Base-by-base conservation (phyloP, 2,888 invertebrate species). In the Anaspis maculata region DNA sequence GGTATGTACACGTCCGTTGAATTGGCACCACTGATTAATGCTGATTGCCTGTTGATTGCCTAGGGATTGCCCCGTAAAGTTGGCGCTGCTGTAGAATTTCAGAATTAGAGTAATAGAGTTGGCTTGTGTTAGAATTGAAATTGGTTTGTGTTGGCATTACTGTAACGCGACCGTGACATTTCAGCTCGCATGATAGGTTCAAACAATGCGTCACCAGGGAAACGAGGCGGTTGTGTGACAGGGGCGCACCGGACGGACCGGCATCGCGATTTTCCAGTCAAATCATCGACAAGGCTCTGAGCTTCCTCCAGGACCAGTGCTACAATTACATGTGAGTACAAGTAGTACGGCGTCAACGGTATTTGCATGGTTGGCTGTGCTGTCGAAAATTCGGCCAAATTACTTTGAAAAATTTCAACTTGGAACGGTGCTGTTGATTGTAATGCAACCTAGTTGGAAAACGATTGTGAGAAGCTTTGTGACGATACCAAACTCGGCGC, bases 241-340 rank as follows among this genome's bases (percentile, higher is more conserved):
- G 62, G 10, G 68, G 68, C 16, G 49, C 60, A 11, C 47, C 59
- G 5, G 61, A 66, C 26, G 71, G 70, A 2, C 64, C 70, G n/a
- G 73, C 73, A 0, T 62, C 66, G 1, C 62, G 61, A 44, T 76
- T 74, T 49, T 69, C 75, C 0, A 57, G 61, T 4, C 72, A 74
- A 49, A 70, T 73, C 30, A 63, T 76, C 23, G 73, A 74, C 44
- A 74, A 74, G 45, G 74, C 75, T 1, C 53, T 76, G 25, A 72
- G 71, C 41, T 75, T 76, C 48, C 59, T 75, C 3, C 70, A 72
- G 34, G 73, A 74, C 44, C 74, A 75, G 48, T 76, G 76, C 52
- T 59, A 66, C 28, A 72, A 73, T 49, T 74, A 73, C 52, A 69
- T 71, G 76, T 75, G 55, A 69, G 69, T 61, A 5, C 9, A 19